A percentile compares a stretch with the other conserved stretches of the same genome.
Conservation (phyloP, 1,140 invertebrate genomes). For the Calycopis cecrops region DNA sequence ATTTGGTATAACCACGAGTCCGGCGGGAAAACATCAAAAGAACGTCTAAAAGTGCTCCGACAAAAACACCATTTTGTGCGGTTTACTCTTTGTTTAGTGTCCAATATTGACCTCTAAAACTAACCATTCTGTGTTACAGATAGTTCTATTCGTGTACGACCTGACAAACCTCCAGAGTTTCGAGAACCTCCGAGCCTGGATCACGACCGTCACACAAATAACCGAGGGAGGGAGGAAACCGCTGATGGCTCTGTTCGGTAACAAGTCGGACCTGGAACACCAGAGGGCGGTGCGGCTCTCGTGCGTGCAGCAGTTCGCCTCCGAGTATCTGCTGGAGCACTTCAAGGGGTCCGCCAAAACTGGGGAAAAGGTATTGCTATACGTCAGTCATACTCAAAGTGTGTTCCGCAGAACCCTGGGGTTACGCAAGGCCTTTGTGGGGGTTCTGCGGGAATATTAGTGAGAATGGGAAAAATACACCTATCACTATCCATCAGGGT, state of each 20-base stretch:
- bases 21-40: too few relatives aligned
- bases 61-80: too few relatives aligned
- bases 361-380: conserved; percentile 84
- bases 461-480: too few relatives aligned
- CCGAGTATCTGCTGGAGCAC: conserved; percentile 83
- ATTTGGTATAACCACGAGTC: too few relatives aligned
- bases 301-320: conserved; percentile 86
- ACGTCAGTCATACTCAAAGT: too few relatives aligned
- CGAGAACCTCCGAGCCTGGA: conserved; percentile 86
- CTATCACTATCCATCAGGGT: too few relatives aligned
- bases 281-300: conserved; percentile 87
- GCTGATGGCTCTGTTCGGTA: conserved; percentile 86
- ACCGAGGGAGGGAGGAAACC: conserved; percentile 76
- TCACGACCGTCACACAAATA: conserved; percentile 78
- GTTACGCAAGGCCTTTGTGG: too few relatives aligned
- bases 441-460: too few relatives aligned
- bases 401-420: too few relatives aligned
- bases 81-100: too few relatives aligned
- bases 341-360: conserved; percentile 91
- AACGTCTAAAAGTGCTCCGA: too few relatives aligned
- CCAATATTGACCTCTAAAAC: background rate
- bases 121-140: conserved; percentile 74
- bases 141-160: conserved; percentile 90
- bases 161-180: conserved; percentile 89
- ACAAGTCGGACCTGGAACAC: conserved; percentile 94